Conservation (phyloP, 2,888 invertebrate species). For the Xanthorhoe spadicearia region DNA sequence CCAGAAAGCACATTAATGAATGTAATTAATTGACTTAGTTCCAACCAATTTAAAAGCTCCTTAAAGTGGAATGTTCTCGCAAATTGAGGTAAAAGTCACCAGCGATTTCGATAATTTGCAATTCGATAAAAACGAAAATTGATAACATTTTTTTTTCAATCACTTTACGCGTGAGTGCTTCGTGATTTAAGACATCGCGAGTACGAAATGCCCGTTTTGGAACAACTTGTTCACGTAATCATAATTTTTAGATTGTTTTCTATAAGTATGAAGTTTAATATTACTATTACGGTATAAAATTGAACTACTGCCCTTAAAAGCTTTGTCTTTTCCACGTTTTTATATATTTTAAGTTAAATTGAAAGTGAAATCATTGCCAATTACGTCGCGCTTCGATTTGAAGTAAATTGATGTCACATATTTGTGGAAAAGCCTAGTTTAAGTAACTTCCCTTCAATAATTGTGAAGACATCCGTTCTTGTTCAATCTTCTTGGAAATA, state of each 20-base stretch:
- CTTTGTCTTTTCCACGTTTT: constrained; percentile 30
- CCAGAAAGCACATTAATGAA: background rate
- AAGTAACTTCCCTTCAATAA: constrained; percentile 58
- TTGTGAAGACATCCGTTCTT: constrained; percentile 61
- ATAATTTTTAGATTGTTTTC: constrained; percentile 52
- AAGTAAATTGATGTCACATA: constrained; percentile 44
- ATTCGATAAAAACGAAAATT: constrained; percentile 70
- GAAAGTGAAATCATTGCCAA: constrained; percentile 42
- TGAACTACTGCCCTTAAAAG: constrained; percentile 42
- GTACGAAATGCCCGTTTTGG: constrained; percentile 40
- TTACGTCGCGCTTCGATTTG: constrained; percentile 41
- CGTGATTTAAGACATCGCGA: constrained; percentile 68
- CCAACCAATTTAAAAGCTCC: constrained; percentile 14
- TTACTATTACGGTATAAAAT: constrained; percentile 17
- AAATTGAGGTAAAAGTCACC: constrained; percentile 71
- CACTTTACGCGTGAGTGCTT: constrained; percentile 78
- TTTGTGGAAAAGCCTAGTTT: constrained; percentile 46
- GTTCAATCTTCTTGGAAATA: constrained; percentile 49
- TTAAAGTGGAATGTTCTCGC: constrained; percentile 50
- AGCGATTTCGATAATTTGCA: constrained; percentile 68
- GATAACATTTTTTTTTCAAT: constrained; percentile 63
- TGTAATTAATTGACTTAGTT: constrained; percentile 7
- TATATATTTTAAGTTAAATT: constrained; percentile 31
- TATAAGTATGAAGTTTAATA: constrained; percentile 43
- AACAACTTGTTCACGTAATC: constrained; percentile 53